Conservation (phyloP, 2,888 invertebrate species). For the Drosophila phalerata region DNA sequence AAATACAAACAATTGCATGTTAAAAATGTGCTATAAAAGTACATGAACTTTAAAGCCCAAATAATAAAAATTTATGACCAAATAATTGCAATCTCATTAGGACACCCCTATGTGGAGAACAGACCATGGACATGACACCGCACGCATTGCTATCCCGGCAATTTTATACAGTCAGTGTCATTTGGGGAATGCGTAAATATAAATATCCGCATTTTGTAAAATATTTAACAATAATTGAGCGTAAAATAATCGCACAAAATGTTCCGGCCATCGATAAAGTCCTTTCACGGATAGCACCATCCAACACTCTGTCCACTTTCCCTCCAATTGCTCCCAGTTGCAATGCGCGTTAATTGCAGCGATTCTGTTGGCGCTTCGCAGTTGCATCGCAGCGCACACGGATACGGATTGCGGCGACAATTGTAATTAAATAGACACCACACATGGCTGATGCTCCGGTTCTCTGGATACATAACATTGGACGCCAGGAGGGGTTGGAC, state of each 20-base stretch:
- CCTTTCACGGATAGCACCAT: constrained; percentile 29
- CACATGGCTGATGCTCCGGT: constrained; percentile 50
- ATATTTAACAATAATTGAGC: constrained; percentile 85
- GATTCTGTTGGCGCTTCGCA: constrained; percentile 53
- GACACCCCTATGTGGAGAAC: constrained; percentile 49
- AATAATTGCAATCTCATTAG: constrained; percentile 85
- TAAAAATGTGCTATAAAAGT: constrained; percentile 57
- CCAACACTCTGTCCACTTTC: constrained; percentile 14
- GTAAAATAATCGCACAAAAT: constrained; percentile 80
- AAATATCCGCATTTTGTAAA: constrained; percentile 79
- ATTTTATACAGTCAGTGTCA: constrained; percentile 49
- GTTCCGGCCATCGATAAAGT: constrained; percentile 55
- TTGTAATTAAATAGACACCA: constrained; percentile 84
- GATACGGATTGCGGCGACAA: constrained; percentile 83
- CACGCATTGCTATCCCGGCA: constrained; percentile 44
- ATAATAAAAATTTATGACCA: constrained; percentile 84
- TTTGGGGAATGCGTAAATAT: constrained; percentile 61
- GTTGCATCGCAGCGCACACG: constrained; percentile 39
- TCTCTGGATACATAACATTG: constrained; percentile 24
- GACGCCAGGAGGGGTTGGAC: constrained; percentile 19
- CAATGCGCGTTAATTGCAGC: constrained; percentile 64
- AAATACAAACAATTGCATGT: constrained; percentile 28
- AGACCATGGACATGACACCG: constrained; percentile 65
- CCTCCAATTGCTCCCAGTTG: constrained; percentile 32
- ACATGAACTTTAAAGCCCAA: constrained; percentile 79